phyloP scores from a whole-genome alignment of 2,113 vertebrate species.

The Tauraco erythrolophus region DNA sequence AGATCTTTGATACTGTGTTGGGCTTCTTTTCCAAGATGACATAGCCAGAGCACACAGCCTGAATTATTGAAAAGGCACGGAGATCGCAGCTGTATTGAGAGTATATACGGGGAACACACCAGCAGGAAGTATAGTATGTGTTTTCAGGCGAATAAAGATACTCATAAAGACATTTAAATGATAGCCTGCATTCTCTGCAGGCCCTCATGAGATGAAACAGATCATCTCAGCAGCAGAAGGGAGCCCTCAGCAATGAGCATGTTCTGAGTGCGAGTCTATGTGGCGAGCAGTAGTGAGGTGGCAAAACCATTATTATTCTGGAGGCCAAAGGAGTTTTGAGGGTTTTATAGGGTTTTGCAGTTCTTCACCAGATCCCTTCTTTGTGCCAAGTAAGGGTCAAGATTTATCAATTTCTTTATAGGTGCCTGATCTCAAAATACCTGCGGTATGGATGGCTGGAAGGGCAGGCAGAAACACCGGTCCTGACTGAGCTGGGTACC shows the following conservation, averaged over 20 bases:
- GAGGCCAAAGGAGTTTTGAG: neutral
- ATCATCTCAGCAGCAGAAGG: neutral
- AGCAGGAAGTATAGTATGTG: neutral
- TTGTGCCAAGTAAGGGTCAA: neutral
- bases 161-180: neutral
- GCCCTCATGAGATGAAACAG: neutral
- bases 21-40: neutral
- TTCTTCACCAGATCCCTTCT: neutral
- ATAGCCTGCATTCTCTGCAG: neutral
- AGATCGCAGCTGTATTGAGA: neutral
- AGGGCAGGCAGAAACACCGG: neutral
- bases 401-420: neutral
- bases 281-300: neutral
- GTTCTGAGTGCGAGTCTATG: fast-evolving
- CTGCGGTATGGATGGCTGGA: neutral
- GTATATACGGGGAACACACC: too few relatives aligned
- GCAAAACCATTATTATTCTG: neutral
- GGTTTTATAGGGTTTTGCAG: neutral
- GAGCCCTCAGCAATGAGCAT: neutral
- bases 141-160: neutral
- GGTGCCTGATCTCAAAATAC: neutral
- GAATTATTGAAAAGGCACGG: neutral
- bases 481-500: neutral
- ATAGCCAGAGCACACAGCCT: neutral
- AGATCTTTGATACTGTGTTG: neutral